Evolutionary conservation across 2,113 vertebrate species (phyloP).

Genomic region (Ceratotherium simum): DNA sequence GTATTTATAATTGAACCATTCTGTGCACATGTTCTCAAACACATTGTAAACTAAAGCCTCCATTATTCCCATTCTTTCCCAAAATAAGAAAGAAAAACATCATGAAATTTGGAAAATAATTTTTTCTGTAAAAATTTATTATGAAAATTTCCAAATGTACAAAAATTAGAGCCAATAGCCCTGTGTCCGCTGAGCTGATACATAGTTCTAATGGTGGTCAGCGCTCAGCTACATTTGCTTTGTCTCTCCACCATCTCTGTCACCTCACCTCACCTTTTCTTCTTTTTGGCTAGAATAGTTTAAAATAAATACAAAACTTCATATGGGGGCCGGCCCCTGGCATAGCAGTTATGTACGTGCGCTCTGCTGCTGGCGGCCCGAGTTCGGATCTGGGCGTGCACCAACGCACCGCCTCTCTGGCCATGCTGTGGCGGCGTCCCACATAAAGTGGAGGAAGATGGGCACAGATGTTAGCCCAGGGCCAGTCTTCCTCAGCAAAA

Average conservation of each 20-base stretch:
- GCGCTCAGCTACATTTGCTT: neutral
- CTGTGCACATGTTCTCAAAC: neutral
- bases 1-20: slow-evolving; percentile 3
- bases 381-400: too few relatives aligned
- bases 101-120: neutral
- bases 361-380: too few relatives aligned
- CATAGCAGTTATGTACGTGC: too few relatives aligned
- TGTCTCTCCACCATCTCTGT: neutral
- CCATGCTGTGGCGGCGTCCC: too few relatives aligned
- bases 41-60: neutral
- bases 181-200: too few relatives aligned
- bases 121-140: neutral
- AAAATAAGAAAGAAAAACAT: neutral
- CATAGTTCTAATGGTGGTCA: neutral
- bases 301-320: neutral
- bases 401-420: too few relatives aligned
- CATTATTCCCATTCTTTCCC: neutral
- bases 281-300: neutral
- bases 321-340: too few relatives aligned
- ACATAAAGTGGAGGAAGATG: too few relatives aligned
- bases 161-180: neutral
- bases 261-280: neutral
- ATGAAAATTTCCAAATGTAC: neutral
- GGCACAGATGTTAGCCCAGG: too few relatives aligned
- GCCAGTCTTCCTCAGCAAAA: too few relatives aligned